Base-by-base conservation (phyloP, 2,888 invertebrate genomes). In the Metacarcinus magister region DNA sequence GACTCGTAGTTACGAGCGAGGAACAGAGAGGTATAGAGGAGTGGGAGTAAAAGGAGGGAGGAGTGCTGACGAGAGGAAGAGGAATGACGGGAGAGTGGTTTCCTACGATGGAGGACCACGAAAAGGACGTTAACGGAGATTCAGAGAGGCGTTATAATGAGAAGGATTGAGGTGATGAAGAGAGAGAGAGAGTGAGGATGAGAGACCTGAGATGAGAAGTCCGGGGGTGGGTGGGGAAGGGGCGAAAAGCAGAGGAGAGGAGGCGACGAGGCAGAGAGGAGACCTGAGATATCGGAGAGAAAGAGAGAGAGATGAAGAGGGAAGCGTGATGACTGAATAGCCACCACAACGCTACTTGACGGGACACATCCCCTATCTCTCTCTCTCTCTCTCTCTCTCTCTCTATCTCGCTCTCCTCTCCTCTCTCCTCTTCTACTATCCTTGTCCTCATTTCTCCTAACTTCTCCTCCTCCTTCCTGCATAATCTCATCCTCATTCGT, bases 281-380 rank as follows among this genome's bases (percentile, higher is more conserved):
- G n/a, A n/a, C n/a, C n/a, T n/a, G n/a, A n/a, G n/a, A n/a, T n/a
- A n/a, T n/a, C n/a, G n/a, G 48, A n/a, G 43, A 92, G 46, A 7
- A 7, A 54, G 54, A 23, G 28, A 92, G 32, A 23, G 39, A 39
- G 93, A 75, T 75, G 67, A 75, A 75, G 93, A 93, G 93, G 39
- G 44, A 32, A 32, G 82, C 82, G 82, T 82, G 82, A 82, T 82
- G 82, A 82, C 82, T 82, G 82, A 82, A 82, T 82, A 32, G 82
- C 82, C 82, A 82, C 82, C 82, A 82, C 28, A 32, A 82, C 28
- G 32, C 82, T 82, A 32, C 82, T 82, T 82, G 32, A 82, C 32
- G 32, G 32, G 32, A 82, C 82, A 32, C 28, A 1, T 13, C 13
- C 82, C 13, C 82, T 82, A 28, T 82, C 82, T 28, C 82, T 28